Evolutionary conservation across 2,888 invertebrate species (phyloP), one percentile per base, ranked within the genome.

Genomic region (Cacoxenus indagator): DNA sequence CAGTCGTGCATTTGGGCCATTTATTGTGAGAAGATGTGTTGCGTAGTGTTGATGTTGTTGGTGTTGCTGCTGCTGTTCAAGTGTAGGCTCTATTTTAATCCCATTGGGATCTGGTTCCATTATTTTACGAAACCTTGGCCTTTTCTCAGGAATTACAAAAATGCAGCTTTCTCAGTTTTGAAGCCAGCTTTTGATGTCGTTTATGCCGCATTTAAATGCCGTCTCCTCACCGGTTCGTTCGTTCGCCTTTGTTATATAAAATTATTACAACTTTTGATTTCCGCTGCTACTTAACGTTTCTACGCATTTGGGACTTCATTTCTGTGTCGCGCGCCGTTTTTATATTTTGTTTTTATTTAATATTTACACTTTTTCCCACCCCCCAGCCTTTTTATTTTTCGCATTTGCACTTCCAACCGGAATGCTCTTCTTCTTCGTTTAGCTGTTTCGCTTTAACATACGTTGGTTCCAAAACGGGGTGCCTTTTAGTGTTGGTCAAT

Each of bases 91-190:
- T 81, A 88, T 85, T 84, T 88, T 87, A 82, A 87, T 87, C 85
- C 86, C 85, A 82, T 86, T 87, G 82, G 87, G 85, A 84, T 87
- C 85, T 83, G 87, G 83, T 84, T 87, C 88, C 87, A 87, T 87
- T 85, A 83, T 87, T 86, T 48, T 48, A 17, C 76, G 72, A 81
- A 77, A 70, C 77, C 81, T 43, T 29, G n/a, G 43, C 48, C 29
- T 59, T 59, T 19, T 27, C 59, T 59, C 24, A 76, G 48, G 46
- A 64, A 48, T 64, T 29, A 65, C 48, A 45, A 65, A 69, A 62
- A 64, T 69, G 62, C 69, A n/a, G n/a, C 73, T 67, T 66, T 73
- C 9, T 31, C 9, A 31, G 9, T 8, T 57, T 51, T 62, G n/a
- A 27, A 59, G 57, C 70, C 70, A 67, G 64, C 69, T 68, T 65